Evolutionary conservation across 2,797 vertebrate species (phyloP).

Genomic region (Pantherophis vulpinus): DNA sequence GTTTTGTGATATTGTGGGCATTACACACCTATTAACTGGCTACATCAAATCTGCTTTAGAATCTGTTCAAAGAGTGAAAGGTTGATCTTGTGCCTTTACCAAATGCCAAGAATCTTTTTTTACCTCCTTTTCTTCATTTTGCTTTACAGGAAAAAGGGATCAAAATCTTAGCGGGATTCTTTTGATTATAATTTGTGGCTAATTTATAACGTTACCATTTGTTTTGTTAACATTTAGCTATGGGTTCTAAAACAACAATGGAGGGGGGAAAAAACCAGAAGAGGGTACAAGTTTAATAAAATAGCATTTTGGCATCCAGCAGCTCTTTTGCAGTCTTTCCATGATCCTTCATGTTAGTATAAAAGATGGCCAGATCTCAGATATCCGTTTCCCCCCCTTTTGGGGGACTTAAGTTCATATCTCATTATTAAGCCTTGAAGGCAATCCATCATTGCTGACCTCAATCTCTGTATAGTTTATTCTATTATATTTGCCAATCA

Average conservation of each 20-base stretch:
- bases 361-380: constrained; percentile 33
- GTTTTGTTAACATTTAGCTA: background rate
- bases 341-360: constrained; percentile 41
- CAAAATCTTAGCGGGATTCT: background rate
- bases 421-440: constrained; percentile 47
- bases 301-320: background rate
- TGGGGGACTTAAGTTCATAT: constrained; percentile 40
- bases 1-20: background rate
- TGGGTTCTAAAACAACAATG: background rate
- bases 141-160: background rate
- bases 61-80: background rate
- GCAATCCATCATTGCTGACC: constrained; percentile 50
- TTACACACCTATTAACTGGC: background rate
- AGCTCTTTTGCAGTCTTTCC: constrained; percentile 10
- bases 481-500: constrained; percentile 57
- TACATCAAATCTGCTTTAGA: background rate
- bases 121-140: background rate
- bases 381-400: constrained; percentile 19
- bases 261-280: background rate
- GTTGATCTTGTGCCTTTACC: background rate
- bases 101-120: background rate
- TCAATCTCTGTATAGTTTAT: constrained; percentile 48
- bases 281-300: background rate
- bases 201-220: background rate
- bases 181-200: background rate